Conservation (phyloP, 2,113 vertebrate species). For the Microcebus griseorufus region DNA sequence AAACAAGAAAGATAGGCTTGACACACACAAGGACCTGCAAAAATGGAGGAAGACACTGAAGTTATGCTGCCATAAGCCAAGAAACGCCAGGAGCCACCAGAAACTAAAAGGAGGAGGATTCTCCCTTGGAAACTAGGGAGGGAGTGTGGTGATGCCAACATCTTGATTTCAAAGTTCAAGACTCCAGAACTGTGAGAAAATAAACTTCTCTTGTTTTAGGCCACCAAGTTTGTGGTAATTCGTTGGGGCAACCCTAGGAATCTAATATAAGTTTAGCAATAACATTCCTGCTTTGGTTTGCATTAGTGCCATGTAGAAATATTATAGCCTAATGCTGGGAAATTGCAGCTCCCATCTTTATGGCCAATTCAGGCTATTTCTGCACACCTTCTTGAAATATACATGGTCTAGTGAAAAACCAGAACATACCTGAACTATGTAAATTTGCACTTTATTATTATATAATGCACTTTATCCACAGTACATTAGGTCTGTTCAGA, state of each 20-base stretch:
- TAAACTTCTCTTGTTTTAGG: not conserved
- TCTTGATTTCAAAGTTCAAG: not conserved
- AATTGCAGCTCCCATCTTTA: slow-evolving; percentile 40
- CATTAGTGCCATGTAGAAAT: slow-evolving; percentile 30
- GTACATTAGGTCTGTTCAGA: not conserved
- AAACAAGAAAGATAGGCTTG: not conserved
- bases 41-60: not conserved
- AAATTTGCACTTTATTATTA: slow-evolving; percentile 12
- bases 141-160: not conserved
- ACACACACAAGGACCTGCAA: not conserved
- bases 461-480: not conserved
- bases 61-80: not conserved
- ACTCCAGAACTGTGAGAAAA: not conserved
- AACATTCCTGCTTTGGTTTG: slow-evolving; percentile 36
- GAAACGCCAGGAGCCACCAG: not conserved
- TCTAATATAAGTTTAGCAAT: slow-evolving; percentile 26
- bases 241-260: not conserved
- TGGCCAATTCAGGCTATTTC: slow-evolving; percentile 20
- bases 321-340: slow-evolving; percentile 14
- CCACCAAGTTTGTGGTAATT: slow-evolving; percentile 9
- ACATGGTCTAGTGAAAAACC: slow-evolving; percentile 37
- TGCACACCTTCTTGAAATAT: slow-evolving; percentile 24
- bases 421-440: not conserved
- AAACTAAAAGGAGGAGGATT: not conserved
- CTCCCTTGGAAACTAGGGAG: not conserved